phyloP scores from a whole-genome alignment of 1,140 invertebrate species.

The Drosophila kanapiae region DNA sequence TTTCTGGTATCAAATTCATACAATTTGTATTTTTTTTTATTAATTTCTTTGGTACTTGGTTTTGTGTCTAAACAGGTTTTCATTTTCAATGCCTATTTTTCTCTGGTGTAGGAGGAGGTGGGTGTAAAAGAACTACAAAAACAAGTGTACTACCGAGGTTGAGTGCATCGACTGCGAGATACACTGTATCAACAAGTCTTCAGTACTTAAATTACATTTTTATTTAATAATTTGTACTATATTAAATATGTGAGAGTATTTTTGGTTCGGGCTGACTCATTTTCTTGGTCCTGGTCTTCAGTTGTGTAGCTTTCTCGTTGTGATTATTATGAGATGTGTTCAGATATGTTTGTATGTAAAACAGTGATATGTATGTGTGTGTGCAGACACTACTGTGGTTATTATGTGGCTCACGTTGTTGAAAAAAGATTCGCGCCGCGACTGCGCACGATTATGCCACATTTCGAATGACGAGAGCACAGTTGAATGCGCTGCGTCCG shows the following conservation, averaged over 20 bases:
- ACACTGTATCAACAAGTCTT: neutral
- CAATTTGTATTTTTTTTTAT: too few species aligned
- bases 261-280: constrained; percentile 34
- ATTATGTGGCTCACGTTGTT: constrained; percentile 77
- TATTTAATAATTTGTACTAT: neutral
- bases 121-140: constrained; percentile 2
- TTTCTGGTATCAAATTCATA: neutral
- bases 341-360: constrained; percentile 5
- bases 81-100: neutral
- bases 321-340: constrained; percentile 45
- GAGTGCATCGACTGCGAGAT: neutral
- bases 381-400: constrained; percentile 55
- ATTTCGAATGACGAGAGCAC: constrained; percentile 68
- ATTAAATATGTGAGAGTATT: constrained; percentile 1
- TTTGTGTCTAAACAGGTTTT: too few species aligned
- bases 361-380: constrained; percentile 41
- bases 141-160: neutral
- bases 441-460: constrained; percentile 81
- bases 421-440: constrained; percentile 72
- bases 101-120: neutral
- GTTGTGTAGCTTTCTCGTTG: constrained; percentile 66
- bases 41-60: too few species aligned
- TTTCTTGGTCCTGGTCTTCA: constrained; percentile 10
- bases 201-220: too few species aligned
- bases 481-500: constrained; percentile 47